Conservation (phyloP, 2,113 vertebrate species). For the Thryonomys swinderianus region DNA sequence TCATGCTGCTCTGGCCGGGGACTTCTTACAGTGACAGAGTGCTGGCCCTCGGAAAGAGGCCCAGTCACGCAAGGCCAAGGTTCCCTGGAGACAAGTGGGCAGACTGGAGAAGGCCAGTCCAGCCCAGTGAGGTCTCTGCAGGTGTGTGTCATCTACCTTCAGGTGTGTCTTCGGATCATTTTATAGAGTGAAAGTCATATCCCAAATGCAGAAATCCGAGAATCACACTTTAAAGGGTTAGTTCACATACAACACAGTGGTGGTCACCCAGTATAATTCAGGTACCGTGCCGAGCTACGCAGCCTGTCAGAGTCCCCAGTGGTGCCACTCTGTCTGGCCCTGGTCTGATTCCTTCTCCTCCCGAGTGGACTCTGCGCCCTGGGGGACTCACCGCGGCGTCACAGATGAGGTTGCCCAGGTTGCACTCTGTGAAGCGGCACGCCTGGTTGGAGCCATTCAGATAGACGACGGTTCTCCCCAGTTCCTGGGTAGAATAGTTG, state of each 20-base stretch:
- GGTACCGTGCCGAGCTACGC: neutral
- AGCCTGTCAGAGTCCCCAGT: neutral
- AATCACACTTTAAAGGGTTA: neutral
- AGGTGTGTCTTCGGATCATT: neutral
- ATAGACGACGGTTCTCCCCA: constrained; percentile 94
- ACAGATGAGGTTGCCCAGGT: constrained; percentile 96
- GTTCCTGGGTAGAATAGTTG: constrained; percentile 87
- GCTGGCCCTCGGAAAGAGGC: neutral
- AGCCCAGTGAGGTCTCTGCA: neutral
- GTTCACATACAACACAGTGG: neutral
- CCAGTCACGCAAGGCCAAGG: neutral
- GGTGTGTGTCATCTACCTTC: neutral
- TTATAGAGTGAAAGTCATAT: constrained; percentile 25
- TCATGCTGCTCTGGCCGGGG: neutral
- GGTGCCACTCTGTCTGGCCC: neutral
- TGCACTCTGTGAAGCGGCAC: constrained; percentile 94
- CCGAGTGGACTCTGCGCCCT: neutral
- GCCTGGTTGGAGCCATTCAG: constrained; percentile 91
- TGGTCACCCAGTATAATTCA: neutral
- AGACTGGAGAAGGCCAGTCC: neutral
- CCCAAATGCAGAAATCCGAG: neutral
- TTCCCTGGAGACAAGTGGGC: constrained; percentile 12
- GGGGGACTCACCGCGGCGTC: constrained; percentile 92
- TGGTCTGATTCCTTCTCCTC: neutral
- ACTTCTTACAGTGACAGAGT: neutral